Conservation (phyloP, 2,113 vertebrate genomes). For the Rhegmatorhina hoffmannsi region DNA sequence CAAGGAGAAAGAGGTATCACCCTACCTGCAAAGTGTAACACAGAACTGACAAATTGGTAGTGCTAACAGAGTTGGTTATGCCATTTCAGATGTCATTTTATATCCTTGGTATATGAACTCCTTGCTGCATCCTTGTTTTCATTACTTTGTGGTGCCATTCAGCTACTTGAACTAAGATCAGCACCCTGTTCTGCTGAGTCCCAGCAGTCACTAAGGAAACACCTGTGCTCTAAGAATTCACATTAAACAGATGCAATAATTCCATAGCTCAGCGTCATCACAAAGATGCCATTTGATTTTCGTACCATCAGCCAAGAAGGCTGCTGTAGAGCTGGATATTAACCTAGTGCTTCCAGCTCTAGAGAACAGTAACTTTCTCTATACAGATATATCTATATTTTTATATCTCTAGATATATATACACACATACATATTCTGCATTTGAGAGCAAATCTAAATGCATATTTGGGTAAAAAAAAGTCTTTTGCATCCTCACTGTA, state of each 20-base stretch:
- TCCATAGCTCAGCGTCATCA: not conserved
- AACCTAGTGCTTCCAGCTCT: not conserved
- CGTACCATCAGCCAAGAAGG: not conserved
- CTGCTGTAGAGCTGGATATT: not conserved
- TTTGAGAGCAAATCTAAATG: not conserved
- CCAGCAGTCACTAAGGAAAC: fast-evolving
- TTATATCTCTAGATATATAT: not conserved
- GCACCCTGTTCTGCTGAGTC: not conserved
- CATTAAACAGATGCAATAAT: not conserved
- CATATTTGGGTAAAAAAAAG: not conserved
- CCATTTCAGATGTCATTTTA: not conserved
- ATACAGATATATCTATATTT: not conserved
- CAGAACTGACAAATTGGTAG: not conserved
- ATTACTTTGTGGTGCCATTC: not conserved
- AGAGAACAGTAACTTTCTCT: not conserved
- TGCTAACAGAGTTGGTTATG: not conserved
- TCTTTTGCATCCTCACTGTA: not conserved
- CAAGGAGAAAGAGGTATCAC: not conserved
- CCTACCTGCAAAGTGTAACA: no score
- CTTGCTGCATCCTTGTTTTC: not conserved
- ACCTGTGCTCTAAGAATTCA: not conserved
- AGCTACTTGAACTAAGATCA: not conserved
- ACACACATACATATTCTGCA: not conserved
- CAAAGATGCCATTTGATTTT: not conserved
- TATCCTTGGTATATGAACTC: not conserved